phyloP scores from a whole-genome alignment of 2,797 vertebrate species.

The Miichthys miiuy region DNA sequence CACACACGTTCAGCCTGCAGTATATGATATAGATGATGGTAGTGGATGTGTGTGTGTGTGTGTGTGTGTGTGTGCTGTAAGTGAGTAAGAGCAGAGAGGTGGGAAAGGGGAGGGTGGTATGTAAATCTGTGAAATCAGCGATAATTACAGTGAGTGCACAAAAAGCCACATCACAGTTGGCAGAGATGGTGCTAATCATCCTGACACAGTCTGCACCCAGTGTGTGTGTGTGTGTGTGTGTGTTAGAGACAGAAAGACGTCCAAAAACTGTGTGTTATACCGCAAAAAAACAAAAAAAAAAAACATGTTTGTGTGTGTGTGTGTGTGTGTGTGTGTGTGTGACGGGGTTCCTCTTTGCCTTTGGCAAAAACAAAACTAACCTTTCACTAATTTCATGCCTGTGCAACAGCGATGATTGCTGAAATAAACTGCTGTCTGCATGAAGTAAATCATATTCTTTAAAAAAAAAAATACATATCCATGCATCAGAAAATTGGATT shows the following conservation, averaged over 20 bases:
- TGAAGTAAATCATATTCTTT: conserved; percentile 17
- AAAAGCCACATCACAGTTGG: conserved; percentile 86
- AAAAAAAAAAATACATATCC: background rate
- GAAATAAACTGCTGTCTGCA: conserved; percentile 38
- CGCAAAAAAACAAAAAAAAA: conserved; percentile 6
- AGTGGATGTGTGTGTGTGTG: background rate
- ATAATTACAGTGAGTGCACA: conserved; percentile 85
- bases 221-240: conserved; percentile 5
- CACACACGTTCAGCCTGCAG: conserved; percentile 27
- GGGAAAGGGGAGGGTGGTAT: conserved; percentile 77
- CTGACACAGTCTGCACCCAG: conserved; percentile 79
- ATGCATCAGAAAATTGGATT: conserved; percentile 44
- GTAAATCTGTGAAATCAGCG: conserved; percentile 86
- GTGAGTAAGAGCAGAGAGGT: conserved; percentile 81
- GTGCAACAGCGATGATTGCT: conserved; percentile 25
- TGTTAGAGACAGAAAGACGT: conserved; percentile 24
- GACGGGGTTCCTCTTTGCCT: conserved; percentile 24
- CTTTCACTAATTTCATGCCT: conserved; percentile 62
- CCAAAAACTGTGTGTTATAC: conserved; percentile 37
- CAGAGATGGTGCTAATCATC: conserved; percentile 85
- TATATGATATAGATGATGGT: conserved; percentile 43
- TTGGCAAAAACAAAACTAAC: conserved; percentile 57
- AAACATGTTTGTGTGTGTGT: conserved; percentile 39
- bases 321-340: background rate
- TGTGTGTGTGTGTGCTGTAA: conserved; percentile 57